Base-by-base conservation (phyloP, 2,113 vertebrate species). In the Arenaria interpres region DNA sequence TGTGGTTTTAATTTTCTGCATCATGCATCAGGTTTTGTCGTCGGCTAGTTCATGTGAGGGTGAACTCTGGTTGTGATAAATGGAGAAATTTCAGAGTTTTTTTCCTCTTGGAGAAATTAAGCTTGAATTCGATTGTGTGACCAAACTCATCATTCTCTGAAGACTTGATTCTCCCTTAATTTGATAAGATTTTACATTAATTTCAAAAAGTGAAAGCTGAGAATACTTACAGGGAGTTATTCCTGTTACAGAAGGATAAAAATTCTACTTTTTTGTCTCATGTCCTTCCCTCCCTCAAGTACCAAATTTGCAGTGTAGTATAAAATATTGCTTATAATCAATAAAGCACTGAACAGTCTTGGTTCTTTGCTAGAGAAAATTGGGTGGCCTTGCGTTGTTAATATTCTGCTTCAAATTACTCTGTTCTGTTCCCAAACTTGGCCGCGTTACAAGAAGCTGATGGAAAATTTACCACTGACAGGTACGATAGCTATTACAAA, bases 41-140 rank as follows among this genome's bases (percentile, higher is more conserved):
- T 39, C 16, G 35, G 32, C n/a, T 66, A 25, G 46, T 50, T 74
- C 35, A 1, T 22, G 22, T 60, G 50, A 50, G 37, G 37, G 33
- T 62, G 60, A 67, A 60, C 4, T 23, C 59, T 66, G 27, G 14
- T 66, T 74, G 35, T 62, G 50, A 53, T 53, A 66, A 77, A 48
- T 4, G 7, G 68, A 77, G 32, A 69, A 35, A n/a, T 35, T 46
- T 32, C 28, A 69, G 23, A 1, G 0, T n/a, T 3, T 35, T 75
- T 73, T 62, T 28, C 6, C 18, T 64, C 48, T 54, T 63, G 53
- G 21, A 76, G 45, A 68, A 91, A 60, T 85, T 25, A 64, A 82
- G 19, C 18, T 75, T 72, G 60, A 85, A 45, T 73, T 90, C 16
- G 32, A 12, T 18, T 88, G 59, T 2, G 0, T 64, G 66, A 39